phyloP scores from a whole-genome alignment of 2,888 invertebrate species.

The Sisyra terminalis region DNA sequence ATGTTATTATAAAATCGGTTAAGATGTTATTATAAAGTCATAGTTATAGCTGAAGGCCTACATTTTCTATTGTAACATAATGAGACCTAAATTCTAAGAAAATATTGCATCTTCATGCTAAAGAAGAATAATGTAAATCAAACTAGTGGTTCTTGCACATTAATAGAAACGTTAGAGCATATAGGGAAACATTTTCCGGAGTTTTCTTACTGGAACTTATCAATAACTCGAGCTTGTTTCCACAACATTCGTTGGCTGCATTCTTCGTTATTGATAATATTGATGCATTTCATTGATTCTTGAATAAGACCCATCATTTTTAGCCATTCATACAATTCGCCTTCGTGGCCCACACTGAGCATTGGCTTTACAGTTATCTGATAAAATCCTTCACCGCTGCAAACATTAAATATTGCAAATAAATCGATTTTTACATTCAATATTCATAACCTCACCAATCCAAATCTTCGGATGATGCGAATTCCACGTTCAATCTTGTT shows the following conservation, averaged over 20 bases:
- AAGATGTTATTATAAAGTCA: too few relatives aligned
- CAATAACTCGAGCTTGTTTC: slow-evolving; percentile 30
- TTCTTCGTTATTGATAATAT: slow-evolving; percentile 10
- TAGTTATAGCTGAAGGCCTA: too few relatives aligned
- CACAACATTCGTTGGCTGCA: slow-evolving; percentile 24
- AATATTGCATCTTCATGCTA: too few relatives aligned
- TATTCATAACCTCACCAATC: slow-evolving; percentile 3
- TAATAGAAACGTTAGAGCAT: too few relatives aligned
- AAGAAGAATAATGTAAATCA: too few relatives aligned
- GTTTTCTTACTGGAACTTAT: slow-evolving; percentile 24
- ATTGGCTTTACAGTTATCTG: slow-evolving; percentile 30
- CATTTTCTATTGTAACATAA: too few relatives aligned
- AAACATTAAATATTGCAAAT: slow-evolving; percentile 11
- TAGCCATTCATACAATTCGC: slow-evolving; percentile 33
- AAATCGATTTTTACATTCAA: not conserved
- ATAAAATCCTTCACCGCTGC: slow-evolving; percentile 26
- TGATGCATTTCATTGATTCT: slow-evolving; percentile 26
- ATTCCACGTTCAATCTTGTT: not conserved
- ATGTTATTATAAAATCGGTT: too few relatives aligned
- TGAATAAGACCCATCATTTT: slow-evolving; percentile 30
- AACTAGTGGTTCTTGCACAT: too few relatives aligned
- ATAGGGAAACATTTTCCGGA: not conserved
- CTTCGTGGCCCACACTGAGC: slow-evolving; percentile 32
- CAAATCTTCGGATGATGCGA: slow-evolving; percentile 2
- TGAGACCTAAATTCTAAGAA: too few relatives aligned